These are phyloP conservation scores for Garra rufa DNA, from an alignment of 2,113 vertebrate species.

Conservation along the genomic window DNA sequence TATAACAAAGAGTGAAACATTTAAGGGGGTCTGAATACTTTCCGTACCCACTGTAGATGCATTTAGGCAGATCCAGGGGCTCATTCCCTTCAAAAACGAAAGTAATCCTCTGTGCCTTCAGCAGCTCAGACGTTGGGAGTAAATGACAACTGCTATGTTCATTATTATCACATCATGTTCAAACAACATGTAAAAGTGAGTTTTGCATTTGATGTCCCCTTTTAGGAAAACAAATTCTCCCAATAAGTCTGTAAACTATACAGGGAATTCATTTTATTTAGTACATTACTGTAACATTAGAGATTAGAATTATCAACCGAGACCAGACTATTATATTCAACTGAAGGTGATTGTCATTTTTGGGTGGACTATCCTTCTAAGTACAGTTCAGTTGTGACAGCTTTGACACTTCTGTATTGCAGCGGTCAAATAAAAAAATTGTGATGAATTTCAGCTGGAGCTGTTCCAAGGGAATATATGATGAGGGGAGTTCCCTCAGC, in stretches of 20 bases:
- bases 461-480: not conserved
- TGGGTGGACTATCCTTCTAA: not conserved
- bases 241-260: not conserved
- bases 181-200: too few species aligned
- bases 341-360: not conserved
- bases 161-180: too few species aligned
- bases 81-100: too few species aligned
- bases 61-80: too few species aligned
- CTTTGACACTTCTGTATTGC: not conserved
- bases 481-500: conserved; percentile 10
- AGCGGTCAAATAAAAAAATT: not conserved
- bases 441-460: not conserved
- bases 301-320: not conserved
- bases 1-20: too few species aligned
- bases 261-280: not conserved
- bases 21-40: too few species aligned
- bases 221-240: too few species aligned
- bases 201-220: too few species aligned
- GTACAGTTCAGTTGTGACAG: not conserved
- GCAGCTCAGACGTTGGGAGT: too few species aligned
- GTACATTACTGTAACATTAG: not conserved
- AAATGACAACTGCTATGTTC: too few species aligned
- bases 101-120: too few species aligned
- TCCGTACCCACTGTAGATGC: too few species aligned
- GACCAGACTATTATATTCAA: not conserved